phyloP scores from a whole-genome alignment of 1,140 invertebrate species.

The Choristoneura fumiferana region DNA sequence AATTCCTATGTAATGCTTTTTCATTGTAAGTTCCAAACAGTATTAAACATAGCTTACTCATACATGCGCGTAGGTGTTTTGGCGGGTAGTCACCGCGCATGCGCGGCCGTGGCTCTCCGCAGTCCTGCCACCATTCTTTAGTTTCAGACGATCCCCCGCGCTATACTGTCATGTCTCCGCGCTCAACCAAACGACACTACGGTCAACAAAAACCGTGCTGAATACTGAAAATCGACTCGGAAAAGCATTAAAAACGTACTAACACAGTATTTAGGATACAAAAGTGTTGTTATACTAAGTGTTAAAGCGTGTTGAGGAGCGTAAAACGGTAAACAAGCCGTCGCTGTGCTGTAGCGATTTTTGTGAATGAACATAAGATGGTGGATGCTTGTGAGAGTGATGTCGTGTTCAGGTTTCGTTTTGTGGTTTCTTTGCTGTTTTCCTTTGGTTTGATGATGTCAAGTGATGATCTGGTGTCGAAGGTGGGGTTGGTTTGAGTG shows the following conservation, averaged over 20 bases:
- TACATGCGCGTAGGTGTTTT: constrained; percentile 74
- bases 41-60: constrained; percentile 43
- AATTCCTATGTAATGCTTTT: background rate
- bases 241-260: constrained; percentile 39
- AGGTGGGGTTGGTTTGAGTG: constrained; percentile 42
- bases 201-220: constrained; percentile 51
- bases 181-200: constrained; percentile 40
- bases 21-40: constrained; percentile 47
- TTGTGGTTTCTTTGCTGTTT: constrained; percentile 18
- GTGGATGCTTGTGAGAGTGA: constrained; percentile 61
- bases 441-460: constrained; percentile 26
- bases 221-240: constrained; percentile 34
- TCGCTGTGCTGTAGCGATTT: constrained; percentile 61
- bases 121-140: constrained; percentile 74
- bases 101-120: constrained; percentile 59
- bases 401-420: constrained; percentile 41
- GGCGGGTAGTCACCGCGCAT: constrained; percentile 64
- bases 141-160: constrained; percentile 51
- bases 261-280: constrained; percentile 23
- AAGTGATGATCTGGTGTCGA: constrained; percentile 30
- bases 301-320: constrained; percentile 34
- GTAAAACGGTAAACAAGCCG: constrained; percentile 70
- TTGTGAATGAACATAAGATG: constrained; percentile 77
- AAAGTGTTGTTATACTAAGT: constrained; percentile 24
- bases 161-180: constrained; percentile 34